These are phyloP conservation scores for Metallyticus violacea DNA, from an alignment of 2,888 invertebrate genomes.

Conservation along the genomic window DNA sequence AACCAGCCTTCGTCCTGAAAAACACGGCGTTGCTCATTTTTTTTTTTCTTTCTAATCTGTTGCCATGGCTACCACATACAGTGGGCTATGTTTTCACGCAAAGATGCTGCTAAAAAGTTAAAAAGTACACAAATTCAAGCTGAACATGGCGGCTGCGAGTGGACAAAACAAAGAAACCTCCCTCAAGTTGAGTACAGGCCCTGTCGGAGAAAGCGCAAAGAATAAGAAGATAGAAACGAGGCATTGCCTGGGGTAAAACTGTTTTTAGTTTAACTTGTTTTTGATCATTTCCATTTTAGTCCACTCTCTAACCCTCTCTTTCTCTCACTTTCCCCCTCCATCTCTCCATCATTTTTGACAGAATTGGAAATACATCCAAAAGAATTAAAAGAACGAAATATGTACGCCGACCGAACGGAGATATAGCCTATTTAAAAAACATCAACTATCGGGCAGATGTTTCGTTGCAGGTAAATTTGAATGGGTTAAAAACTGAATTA, in stretches of 20 bases:
- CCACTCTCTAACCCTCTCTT: not conserved
- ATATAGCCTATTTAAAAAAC: not conserved
- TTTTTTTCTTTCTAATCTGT: too few species aligned
- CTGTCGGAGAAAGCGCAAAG: too few species aligned
- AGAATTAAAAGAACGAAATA: not conserved
- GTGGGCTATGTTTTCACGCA: too few species aligned
- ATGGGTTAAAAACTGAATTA: not conserved
- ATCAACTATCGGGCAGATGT: not conserved
- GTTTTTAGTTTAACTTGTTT: constrained; percentile 15
- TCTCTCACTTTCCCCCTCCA: not conserved
- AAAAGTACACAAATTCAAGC: too few species aligned
- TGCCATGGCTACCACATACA: too few species aligned
- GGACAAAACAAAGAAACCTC: too few species aligned
- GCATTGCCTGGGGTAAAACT: not conserved
- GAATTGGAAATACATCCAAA: constrained; percentile 8
- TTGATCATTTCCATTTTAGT: constrained; percentile 17
- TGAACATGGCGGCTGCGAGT: too few species aligned
- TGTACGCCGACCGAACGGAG: not conserved
- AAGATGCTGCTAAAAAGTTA: not conserved
- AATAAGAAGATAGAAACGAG: not conserved
- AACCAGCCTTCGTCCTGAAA: too few species aligned
- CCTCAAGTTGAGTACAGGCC: too few species aligned
- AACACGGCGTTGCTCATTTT: too few species aligned
- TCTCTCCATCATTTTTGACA: constrained; percentile 18
- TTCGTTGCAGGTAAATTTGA: not conserved